phyloP scores from a whole-genome alignment of 1,140 invertebrate species.

The Carposina sasakii region DNA sequence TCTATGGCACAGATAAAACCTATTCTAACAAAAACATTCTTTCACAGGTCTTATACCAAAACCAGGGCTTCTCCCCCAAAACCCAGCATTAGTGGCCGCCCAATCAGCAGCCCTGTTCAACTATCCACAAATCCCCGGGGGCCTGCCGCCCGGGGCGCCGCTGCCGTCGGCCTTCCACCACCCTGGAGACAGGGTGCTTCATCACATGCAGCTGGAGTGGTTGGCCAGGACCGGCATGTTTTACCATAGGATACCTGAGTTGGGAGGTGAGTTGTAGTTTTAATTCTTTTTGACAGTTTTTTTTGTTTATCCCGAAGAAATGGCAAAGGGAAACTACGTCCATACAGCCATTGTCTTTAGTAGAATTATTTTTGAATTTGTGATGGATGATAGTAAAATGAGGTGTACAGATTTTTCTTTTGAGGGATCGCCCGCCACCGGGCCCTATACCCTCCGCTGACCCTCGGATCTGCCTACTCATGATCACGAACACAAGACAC shows the following conservation, averaged over 20 bases:
- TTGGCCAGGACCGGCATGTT: constrained; percentile 88
- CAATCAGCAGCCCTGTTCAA: constrained; percentile 54
- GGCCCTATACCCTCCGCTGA: too few relatives aligned
- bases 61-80: constrained; percentile 58
- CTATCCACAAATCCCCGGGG: constrained; percentile 45
- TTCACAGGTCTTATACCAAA: constrained; percentile 63
- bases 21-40: too few relatives aligned
- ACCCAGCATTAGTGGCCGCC: constrained; percentile 53
- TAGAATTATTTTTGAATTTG: too few relatives aligned
- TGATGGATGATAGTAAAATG: too few relatives aligned
- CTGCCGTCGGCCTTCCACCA: constrained; percentile 62
- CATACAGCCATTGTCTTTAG: too few relatives aligned
- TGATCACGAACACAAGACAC: too few relatives aligned
- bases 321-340: too few relatives aligned
- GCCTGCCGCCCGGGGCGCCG: constrained; percentile 32
- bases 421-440: too few relatives aligned
- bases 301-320: neutral
- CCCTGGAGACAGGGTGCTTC: constrained; percentile 70
- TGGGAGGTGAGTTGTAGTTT: constrained; percentile 74
- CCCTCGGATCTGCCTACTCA: too few relatives aligned
- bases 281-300: too few relatives aligned
- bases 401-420: too few relatives aligned
- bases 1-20: too few relatives aligned
- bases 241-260: constrained; percentile 84
- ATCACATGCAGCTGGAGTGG: constrained; percentile 89